Conservation (phyloP, 2,888 invertebrate genomes). For the Drosophila peninsularis region DNA sequence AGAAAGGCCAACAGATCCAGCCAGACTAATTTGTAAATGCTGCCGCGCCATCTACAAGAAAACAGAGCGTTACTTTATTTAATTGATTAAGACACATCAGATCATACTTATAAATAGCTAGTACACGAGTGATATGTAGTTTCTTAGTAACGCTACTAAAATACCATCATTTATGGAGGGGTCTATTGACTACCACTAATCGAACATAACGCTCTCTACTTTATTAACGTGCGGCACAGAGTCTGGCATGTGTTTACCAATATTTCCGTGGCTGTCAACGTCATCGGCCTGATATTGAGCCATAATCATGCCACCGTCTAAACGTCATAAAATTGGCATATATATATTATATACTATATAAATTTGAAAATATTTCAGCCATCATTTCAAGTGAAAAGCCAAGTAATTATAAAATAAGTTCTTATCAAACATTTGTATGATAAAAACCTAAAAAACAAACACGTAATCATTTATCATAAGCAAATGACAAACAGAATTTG, state of each 20-base stretch:
- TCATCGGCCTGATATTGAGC: slow-evolving; percentile 32
- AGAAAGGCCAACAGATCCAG: slow-evolving; percentile 93
- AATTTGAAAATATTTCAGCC: slow-evolving; percentile 9
- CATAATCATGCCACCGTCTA: slow-evolving; percentile 34
- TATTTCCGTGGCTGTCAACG: slow-evolving; percentile 21
- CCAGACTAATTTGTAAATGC: slow-evolving; percentile 97
- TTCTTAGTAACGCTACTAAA: neutral
- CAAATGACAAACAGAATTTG: slow-evolving; percentile 31
- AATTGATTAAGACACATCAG: neutral
- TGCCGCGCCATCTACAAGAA: slow-evolving; percentile 94
- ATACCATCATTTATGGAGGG: slow-evolving; percentile 4
- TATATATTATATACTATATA: slow-evolving; percentile 8
- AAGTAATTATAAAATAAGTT: slow-evolving; percentile 29
- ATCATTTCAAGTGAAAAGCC: slow-evolving; percentile 17
- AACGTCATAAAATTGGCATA: slow-evolving; percentile 54
- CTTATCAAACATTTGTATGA: slow-evolving; percentile 37
- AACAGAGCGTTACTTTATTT: neutral
- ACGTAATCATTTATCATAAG: slow-evolving; percentile 26
- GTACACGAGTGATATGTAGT: neutral
- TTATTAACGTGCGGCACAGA: slow-evolving; percentile 27
- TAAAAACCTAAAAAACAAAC: slow-evolving; percentile 20
- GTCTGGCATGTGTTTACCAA: slow-evolving; percentile 46
- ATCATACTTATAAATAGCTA: slow-evolving; percentile 35
- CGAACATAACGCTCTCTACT: neutral
- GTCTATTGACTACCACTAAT: slow-evolving; percentile 5